phyloP scores from a whole-genome alignment of 2,888 invertebrate genomes.

The Hirtodrosophila alboralis region DNA sequence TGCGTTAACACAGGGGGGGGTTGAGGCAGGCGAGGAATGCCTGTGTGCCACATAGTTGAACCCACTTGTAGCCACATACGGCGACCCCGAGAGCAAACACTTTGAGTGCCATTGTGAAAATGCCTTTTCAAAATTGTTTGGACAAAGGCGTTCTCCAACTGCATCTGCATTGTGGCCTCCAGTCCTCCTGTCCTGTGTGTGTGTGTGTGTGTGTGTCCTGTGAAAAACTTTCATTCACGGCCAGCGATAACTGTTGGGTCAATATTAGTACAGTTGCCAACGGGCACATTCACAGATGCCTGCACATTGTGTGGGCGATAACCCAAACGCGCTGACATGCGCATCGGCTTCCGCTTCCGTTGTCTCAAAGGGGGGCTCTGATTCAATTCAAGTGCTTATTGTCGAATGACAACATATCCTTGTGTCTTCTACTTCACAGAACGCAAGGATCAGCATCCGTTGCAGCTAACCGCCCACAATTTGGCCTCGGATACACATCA shows the following conservation, averaged over 20 bases:
- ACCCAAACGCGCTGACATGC: constrained; percentile 57
- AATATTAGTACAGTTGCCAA: constrained; percentile 41
- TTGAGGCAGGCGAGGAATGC: no score
- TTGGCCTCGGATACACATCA: constrained; percentile 74
- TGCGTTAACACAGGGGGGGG: constrained; percentile 22
- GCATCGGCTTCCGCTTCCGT: constrained; percentile 52
- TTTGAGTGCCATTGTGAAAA: constrained; percentile 56
- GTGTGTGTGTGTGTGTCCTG: constrained; percentile 8
- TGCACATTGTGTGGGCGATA: constrained; percentile 56
- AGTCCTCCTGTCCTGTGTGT: constrained; percentile 4
- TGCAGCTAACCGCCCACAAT: constrained; percentile 75
- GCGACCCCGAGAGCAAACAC: constrained; percentile 25
- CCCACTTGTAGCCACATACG: constrained; percentile 57
- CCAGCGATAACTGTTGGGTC: constrained; percentile 38
- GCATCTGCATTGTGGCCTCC: constrained; percentile 30
- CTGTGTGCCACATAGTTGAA: constrained; percentile 52
- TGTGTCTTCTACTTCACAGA: constrained; percentile 55
- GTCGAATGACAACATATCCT: constrained; percentile 9
- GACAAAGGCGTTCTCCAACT: constrained; percentile 22
- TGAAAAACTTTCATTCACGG: constrained; percentile 24
- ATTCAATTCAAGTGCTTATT: constrained; percentile 27
- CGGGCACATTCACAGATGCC: constrained; percentile 38
- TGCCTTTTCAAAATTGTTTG: constrained; percentile 21
- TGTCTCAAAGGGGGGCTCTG: constrained; percentile 19
- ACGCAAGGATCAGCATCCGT: constrained; percentile 80